Base-by-base conservation (phyloP, 92 coral and sea anemone genomes). In the Parazoanthus darwini region DNA sequence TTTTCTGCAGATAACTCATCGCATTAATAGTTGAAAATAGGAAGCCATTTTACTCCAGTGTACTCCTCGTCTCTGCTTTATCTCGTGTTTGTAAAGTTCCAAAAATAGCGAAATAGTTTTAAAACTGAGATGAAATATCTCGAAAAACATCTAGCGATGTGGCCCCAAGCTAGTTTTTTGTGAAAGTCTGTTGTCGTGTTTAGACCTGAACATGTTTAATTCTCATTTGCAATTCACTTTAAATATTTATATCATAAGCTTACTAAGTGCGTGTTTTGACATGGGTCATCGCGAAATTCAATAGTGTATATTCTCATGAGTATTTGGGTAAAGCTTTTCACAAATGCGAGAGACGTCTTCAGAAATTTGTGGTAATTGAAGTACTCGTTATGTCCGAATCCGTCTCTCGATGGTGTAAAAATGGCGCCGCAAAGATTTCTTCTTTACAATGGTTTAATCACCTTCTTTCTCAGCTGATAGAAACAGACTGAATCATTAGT, bases 161-260 rank as follows among this genome's bases (percentile, higher is more conserved):
- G 4, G 8, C 0, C 25, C n/a, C 6, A 0, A 23, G 26, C 7
- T 23, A 63, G 26, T 18, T 63, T 29, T 63, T 63, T 13, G 25
- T 63, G 6, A 8, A 26, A 51, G 42, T 50, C 51, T 80, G 85
- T 63, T 51, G 85, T 51, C 85, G 67, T 51, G 44, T 63, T 80
- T 80, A n/a, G 72, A 51, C 43, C 15, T 48, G 51, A 48, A 59
- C 85, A 81, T 59, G 56, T 66, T 81, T 63, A 81, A 81, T 81
- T 81, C 85, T 59, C 73, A 81, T 81, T 81, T 81, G 85, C 85
- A 81, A 63, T 81, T 81, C 85, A 36, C 15, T 81, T 81, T 38
- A 66, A 36, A 79, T 79, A 79, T 79, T 79, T 51, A 79, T 50
- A 79, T 48, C 83, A 11, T 50, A 26, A 50, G 20, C n/a, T 48